A percentile compares a stretch with the other conserved stretches of the same genome.
phyloP scores from a whole-genome alignment of 2,113 vertebrate genomes.

The Calyptommatus sinebrachiatus region DNA sequence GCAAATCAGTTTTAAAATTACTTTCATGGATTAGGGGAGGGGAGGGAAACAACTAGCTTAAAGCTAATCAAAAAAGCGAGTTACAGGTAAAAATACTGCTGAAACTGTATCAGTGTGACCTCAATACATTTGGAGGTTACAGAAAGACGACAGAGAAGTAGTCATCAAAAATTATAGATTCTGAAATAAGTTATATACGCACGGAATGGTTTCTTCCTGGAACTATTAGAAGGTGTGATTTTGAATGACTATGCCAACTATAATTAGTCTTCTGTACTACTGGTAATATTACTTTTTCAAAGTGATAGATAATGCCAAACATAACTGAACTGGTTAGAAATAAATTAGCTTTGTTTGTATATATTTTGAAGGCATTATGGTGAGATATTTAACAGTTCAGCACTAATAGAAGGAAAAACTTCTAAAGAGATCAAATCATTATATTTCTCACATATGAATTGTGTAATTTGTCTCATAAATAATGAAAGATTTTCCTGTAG shows the following conservation, averaged over 20 bases:
- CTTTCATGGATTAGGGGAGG: neutral
- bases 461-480: slow-evolving; percentile 10
- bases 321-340: slow-evolving; percentile 35
- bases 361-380: slow-evolving; percentile 34
- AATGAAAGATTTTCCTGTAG: neutral
- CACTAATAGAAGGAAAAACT: slow-evolving; percentile 43
- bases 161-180: neutral
- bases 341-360: slow-evolving; percentile 52
- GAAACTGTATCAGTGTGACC: neutral
- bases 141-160: neutral
- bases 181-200: neutral
- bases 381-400: slow-evolving; percentile 49
- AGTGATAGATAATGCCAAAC: slow-evolving; percentile 42
- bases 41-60: neutral
- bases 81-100: neutral
- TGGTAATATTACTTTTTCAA: slow-evolving; percentile 49
- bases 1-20: slow-evolving; percentile 9
- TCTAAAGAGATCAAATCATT: slow-evolving; percentile 46
- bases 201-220: slow-evolving; percentile 21
- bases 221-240: slow-evolving; percentile 38
- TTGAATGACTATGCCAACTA: slow-evolving; percentile 50
- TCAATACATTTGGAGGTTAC: neutral
- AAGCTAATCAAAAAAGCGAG: neutral
- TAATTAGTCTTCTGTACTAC: slow-evolving; percentile 57
- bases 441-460: slow-evolving; percentile 31